phyloP scores from a whole-genome alignment of 2,797 vertebrate genomes.

The Adelosebastes latens region DNA sequence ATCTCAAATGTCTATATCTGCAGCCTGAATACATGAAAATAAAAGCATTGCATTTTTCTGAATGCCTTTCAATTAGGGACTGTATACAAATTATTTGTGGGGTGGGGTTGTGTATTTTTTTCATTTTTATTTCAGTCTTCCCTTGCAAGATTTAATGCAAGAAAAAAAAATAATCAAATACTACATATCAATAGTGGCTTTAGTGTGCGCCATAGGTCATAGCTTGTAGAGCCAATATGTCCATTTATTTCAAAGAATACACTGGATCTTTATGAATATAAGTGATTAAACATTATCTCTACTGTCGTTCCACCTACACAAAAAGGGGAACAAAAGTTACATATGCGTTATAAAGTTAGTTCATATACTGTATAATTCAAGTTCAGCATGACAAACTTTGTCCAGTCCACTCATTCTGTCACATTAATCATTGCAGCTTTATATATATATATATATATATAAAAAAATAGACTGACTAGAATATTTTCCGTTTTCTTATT shows the following conservation, averaged over 20 bases:
- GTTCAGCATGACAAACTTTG: not conserved
- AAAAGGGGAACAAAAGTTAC: not conserved
- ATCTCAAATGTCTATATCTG: not conserved
- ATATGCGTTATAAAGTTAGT: not conserved
- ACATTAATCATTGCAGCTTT: not conserved
- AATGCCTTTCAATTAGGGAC: not conserved
- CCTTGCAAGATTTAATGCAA: not conserved
- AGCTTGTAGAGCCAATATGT: not conserved
- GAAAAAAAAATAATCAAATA: not conserved
- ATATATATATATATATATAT: too few species aligned
- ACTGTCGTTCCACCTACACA: not conserved
- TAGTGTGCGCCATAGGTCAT: not conserved
- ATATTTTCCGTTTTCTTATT: not conserved
- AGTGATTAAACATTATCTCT: not conserved
- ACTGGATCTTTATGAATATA: not conserved
- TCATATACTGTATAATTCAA: not conserved
- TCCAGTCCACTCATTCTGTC: not conserved
- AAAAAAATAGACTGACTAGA: not conserved
- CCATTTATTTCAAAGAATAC: not conserved
- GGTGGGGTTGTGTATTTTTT: not conserved
- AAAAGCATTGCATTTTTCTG: not conserved
- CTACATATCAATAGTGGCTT: not conserved
- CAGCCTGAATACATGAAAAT: not conserved
- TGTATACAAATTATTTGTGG: not conserved
- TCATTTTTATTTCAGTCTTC: not conserved